Percentiles rank a stretch among this genome's conserved stretches.
phyloP scores from a whole-genome alignment of 2,888 invertebrate genomes.

The Troides oblongomaculatus region DNA sequence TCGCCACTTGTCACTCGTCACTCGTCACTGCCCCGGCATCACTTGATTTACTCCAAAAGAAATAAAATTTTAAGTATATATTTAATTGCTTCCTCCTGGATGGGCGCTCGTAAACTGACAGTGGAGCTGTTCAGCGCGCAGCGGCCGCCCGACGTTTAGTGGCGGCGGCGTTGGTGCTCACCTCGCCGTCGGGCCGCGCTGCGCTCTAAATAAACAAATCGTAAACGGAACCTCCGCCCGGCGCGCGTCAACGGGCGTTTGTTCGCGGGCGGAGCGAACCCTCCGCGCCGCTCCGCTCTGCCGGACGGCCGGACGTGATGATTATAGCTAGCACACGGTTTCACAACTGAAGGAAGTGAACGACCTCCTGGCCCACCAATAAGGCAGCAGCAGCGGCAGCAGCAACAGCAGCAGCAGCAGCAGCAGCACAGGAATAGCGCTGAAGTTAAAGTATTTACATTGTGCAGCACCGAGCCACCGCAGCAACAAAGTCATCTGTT shows the following conservation, averaged over 20 bases:
- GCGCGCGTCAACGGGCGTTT: background rate
- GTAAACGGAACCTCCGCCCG: slow-evolving; percentile 19
- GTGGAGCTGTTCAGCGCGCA: slow-evolving; percentile 37
- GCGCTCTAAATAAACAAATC: slow-evolving; percentile 25
- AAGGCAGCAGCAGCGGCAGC: too few relatives aligned
- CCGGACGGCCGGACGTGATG: too few relatives aligned
- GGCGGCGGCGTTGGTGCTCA: slow-evolving; percentile 38
- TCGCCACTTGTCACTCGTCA: slow-evolving; percentile 42
- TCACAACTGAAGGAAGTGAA: too few relatives aligned
- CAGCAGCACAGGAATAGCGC: too few relatives aligned
- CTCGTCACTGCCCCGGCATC: slow-evolving; percentile 42
- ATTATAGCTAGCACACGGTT: too few relatives aligned
- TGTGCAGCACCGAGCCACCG: too few relatives aligned
- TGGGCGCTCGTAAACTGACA: slow-evolving; percentile 42
- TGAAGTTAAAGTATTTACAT: too few relatives aligned
- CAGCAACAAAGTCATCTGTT: too few relatives aligned
- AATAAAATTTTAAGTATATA: slow-evolving; percentile 56
- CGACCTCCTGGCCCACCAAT: too few relatives aligned
- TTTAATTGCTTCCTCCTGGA: slow-evolving; percentile 62
- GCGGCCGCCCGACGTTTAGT: slow-evolving; percentile 38
- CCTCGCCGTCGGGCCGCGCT: slow-evolving; percentile 31
- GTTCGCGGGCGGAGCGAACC: too few relatives aligned
- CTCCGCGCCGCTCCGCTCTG: too few relatives aligned
- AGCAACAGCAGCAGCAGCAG: too few relatives aligned
- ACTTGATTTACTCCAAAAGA: slow-evolving; percentile 43